Evolutionary conservation across 2,888 invertebrate species (phyloP), one percentile per base, ranked within the genome.

Genomic region (Acronicta psi): DNA sequence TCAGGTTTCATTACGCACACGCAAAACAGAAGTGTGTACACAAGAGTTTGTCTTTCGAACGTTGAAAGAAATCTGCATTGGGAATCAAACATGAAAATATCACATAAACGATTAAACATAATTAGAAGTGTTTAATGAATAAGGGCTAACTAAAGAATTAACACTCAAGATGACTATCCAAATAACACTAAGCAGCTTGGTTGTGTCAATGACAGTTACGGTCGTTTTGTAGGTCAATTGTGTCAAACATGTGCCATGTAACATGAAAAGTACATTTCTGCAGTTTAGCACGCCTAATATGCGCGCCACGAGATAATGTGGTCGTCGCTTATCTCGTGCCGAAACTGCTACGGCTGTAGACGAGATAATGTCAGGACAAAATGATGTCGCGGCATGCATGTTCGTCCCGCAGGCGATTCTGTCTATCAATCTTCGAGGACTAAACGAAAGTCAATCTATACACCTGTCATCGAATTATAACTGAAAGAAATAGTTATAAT

Each of bases 1-100:
- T 67, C 70, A 69, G 41, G 47, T 70, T 70, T 54, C 58, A 63
- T 42, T 64, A 51, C 18, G 46, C 43, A 41, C 50, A 43, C 38
- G 57, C 53, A 46, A 49, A 69, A 67, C 42, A 36, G 52, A 45
- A 52, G 25, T 25, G 37, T 42, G n/a, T 36, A 42, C 18, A 49
- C 29, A 54, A n/a, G 18, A 59, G 38, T 47, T 13, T 9, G 50
- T 29, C 18, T 49, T 17, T 20, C 16, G 14, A 37, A n/a, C 34
- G n/a, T n/a, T 42, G 17, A 31, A 34, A 17, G 36, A 44, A 40
- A 51, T 57, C 42, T 38, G 53, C 37, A 53, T 47, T 53, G 20
- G 20, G 44, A 17, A 49, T 47, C 40, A 23, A 6, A 20, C 9
- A 43, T 34, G 37, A n/a, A 47, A 52, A 50, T 10, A 37, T 37